A percentile compares a stretch with the other conserved stretches of the same genome.
These are phyloP conservation scores for Pachymerium ferrugineum DNA, from an alignment of 2,888 invertebrate species.

Conservation along the genomic window DNA sequence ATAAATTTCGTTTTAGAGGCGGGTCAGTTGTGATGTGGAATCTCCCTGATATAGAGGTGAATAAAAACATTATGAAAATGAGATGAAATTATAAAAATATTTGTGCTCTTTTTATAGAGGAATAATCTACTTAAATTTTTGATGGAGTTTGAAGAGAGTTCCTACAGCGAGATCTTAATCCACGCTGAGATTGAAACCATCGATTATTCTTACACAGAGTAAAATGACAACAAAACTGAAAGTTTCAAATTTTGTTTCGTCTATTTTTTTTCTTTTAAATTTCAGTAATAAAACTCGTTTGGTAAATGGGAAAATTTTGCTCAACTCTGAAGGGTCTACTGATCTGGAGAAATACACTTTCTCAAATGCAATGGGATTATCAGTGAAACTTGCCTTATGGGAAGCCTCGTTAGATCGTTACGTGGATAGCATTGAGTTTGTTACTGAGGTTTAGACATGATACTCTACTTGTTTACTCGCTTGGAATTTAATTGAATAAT, in stretches of 20 bases:
- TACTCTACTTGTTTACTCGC: neutral
- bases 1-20: constrained; percentile 54
- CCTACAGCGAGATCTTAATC: constrained; percentile 64
- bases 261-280: neutral
- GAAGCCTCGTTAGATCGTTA: constrained; percentile 78
- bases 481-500: neutral
- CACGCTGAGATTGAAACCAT: constrained; percentile 76
- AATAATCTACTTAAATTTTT: constrained; percentile 67
- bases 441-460: constrained; percentile 56
- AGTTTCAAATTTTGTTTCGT: neutral
- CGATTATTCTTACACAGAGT: constrained; percentile 65
- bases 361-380: constrained; percentile 87
- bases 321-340: constrained; percentile 52
- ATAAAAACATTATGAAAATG: neutral
- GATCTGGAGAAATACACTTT: constrained; percentile 84
- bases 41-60: constrained; percentile 65
- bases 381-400: constrained; percentile 92
- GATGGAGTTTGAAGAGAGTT: constrained; percentile 60
- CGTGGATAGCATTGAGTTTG: constrained; percentile 73
- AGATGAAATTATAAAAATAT: constrained; percentile 24
- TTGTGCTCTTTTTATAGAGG: constrained; percentile 28
- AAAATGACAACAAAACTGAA: constrained; percentile 42
- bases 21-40: constrained; percentile 91
- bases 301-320: constrained; percentile 51
- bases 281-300: constrained; percentile 50